These are phyloP conservation scores for Catharus ustulatus DNA, from an alignment of 2,797 vertebrate species.

Conservation along the genomic window DNA sequence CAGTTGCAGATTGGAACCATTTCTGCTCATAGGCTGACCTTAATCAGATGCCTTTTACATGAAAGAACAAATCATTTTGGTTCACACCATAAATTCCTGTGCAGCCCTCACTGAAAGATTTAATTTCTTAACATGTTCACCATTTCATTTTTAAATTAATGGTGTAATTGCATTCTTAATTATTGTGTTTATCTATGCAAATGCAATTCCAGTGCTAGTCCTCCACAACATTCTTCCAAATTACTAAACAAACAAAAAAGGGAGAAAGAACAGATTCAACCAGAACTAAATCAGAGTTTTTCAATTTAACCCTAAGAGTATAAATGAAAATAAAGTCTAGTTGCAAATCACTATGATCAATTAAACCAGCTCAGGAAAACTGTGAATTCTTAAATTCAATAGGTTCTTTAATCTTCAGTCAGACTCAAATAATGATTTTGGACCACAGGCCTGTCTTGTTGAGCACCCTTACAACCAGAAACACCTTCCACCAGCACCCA, in stretches of 20 bases:
- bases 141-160: not conserved
- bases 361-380: not conserved
- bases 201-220: not conserved
- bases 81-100: conserved; percentile 11
- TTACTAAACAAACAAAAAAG: not conserved
- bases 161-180: conserved; percentile 5
- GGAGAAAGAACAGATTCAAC: not conserved
- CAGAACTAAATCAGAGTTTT: not conserved
- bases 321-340: not conserved
- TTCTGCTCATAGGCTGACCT: conserved; percentile 65
- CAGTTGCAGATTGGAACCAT: conserved; percentile 65
- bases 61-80: not conserved
- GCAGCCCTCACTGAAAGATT: not conserved
- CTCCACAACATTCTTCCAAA: not conserved
- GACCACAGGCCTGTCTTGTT: not conserved
- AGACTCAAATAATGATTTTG: not conserved
- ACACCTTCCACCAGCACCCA: not conserved
- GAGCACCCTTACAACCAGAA: not conserved
- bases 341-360: not conserved
- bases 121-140: not conserved
- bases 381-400: not conserved
- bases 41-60: conserved; percentile 68
- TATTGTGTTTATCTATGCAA: not conserved
- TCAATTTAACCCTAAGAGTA: not conserved
- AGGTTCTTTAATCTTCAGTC: not conserved